Evolutionary conservation across 1,140 invertebrate genomes (phyloP).

Genomic region (Pseudachorutes palmiensis): DNA sequence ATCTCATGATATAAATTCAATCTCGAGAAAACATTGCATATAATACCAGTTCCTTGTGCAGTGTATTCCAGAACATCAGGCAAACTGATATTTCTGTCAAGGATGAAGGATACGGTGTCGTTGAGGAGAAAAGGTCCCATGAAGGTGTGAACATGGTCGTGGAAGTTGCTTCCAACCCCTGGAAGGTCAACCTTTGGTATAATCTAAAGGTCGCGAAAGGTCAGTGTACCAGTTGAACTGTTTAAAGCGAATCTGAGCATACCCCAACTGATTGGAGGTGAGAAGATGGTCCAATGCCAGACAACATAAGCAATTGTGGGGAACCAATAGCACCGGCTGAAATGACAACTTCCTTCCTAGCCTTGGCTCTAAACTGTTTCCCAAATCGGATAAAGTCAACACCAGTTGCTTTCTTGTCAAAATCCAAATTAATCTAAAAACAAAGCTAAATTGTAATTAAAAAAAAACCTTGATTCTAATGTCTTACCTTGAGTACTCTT

Average conservation of each 20-base stretch:
- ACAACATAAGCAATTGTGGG: constrained; percentile 47
- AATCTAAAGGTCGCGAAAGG: constrained; percentile 7
- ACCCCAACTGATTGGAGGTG: constrained; percentile 7
- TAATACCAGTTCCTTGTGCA: constrained; percentile 20
- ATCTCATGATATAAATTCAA: background rate
- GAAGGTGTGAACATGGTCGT: constrained; percentile 6
- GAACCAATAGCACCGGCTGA: constrained; percentile 43
- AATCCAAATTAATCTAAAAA: background rate
- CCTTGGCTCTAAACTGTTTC: background rate
- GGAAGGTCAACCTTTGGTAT: constrained; percentile 14
- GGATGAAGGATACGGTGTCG: constrained; percentile 7
- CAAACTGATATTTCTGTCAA: background rate
- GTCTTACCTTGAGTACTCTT: background rate
- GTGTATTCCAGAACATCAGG: constrained; percentile 14
- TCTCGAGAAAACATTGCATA: background rate
- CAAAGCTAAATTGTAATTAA: background rate
- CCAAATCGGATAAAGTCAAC: background rate
- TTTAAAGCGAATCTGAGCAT: too few species aligned
- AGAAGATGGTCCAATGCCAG: constrained; percentile 35
- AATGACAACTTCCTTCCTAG: constrained; percentile 4
- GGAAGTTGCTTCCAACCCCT: constrained; percentile 6
- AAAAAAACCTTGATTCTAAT: background rate
- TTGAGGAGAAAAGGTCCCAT: constrained; percentile 13
- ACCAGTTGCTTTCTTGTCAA: constrained; percentile 7
- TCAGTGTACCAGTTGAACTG: too few species aligned